Evolutionary conservation across 2,113 vertebrate species (phyloP).

Genomic region (Columba janthina): DNA sequence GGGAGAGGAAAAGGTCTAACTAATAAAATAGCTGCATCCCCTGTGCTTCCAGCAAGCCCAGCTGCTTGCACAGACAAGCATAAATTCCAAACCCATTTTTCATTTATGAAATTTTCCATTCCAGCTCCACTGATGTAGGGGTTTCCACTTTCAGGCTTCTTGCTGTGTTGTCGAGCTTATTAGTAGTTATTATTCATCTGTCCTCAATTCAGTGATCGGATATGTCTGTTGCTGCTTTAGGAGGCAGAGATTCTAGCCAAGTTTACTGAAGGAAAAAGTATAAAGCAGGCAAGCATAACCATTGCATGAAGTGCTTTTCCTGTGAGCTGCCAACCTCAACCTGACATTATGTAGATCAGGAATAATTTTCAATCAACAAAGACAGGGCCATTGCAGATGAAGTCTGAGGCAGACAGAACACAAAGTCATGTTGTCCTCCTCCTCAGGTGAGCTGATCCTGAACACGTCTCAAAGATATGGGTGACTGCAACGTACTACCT

Average conservation of each 20-base stretch:
- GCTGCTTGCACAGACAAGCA: not conserved
- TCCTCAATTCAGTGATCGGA: conserved; percentile 9
- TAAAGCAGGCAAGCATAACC: not conserved
- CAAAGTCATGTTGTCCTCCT: not conserved
- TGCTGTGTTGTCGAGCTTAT: conserved; percentile 15
- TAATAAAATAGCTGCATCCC: not conserved
- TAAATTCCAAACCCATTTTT: conserved; percentile 5
- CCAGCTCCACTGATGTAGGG: not conserved
- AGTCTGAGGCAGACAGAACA: not conserved
- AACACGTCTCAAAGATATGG: not conserved
- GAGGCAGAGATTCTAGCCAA: conserved; percentile 1
- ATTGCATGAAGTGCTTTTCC: not conserved
- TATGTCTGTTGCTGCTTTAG: not conserved
- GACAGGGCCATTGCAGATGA: not conserved
- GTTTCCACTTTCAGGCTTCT: not conserved
- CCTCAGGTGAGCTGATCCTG: not conserved
- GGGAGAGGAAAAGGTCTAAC: not conserved
- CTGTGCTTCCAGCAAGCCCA: not conserved
- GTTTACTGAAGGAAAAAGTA: not conserved
- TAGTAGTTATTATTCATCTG: conserved; percentile 49
- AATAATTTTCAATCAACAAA: conserved; percentile 24
- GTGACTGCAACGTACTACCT: not conserved
- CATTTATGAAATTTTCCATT: not conserved
- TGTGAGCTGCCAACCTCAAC: not conserved
- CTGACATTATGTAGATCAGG: not conserved